Evolutionary conservation across 2,888 invertebrate species (phyloP), one percentile per base, ranked within the genome.

Genomic region (Pandemis cinnamomeana): DNA sequence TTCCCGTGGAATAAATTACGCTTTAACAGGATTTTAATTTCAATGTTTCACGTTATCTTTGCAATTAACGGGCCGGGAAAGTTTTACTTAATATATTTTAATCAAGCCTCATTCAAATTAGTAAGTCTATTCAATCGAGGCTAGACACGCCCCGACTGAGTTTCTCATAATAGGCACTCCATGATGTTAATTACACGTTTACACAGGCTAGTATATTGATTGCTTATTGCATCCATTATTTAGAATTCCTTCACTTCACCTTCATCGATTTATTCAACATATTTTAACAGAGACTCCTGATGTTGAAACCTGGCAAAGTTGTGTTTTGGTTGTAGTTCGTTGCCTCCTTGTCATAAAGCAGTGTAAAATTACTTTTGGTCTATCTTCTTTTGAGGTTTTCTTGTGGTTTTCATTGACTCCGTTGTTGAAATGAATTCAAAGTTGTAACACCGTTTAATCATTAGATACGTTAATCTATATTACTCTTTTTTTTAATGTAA

Each of bases 21-120:
- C 41, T 20, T 46, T 20, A 44, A 63, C n/a, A 36, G 20, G n/a
- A 63, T 63, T 46, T 46, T 63, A 44, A 63, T 63, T 63, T 15
- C 61, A 13, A 41, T 61, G 41, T 36, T 41, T 61, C 7, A 61
- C n/a, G 13, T 61, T 13, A 61, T 61, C 41, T 41, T 61, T 61
- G 41, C n/a, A 41, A n/a, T 61, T 61, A 61, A 41, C 41, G 61
- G 41, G 2, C 27, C 27, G 27, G 58, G 41, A 41, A 61, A 61
- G 41, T 41, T 61, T 61, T 61, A 61, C 41, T 61, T 61, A 61
- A 27, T 64, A 48, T 48, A 27, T 46, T 63, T 63, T 46, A 63
- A 27, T 61, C 61, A 41, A 61, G 41, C 36, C 46, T 48, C 27
- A 64, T 64, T 48, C 27, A 48, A 46, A 41, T 46, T 20, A 27